Base-by-base conservation (phyloP, 2,113 vertebrate species). In the Gadus chalcogrammus region DNA sequence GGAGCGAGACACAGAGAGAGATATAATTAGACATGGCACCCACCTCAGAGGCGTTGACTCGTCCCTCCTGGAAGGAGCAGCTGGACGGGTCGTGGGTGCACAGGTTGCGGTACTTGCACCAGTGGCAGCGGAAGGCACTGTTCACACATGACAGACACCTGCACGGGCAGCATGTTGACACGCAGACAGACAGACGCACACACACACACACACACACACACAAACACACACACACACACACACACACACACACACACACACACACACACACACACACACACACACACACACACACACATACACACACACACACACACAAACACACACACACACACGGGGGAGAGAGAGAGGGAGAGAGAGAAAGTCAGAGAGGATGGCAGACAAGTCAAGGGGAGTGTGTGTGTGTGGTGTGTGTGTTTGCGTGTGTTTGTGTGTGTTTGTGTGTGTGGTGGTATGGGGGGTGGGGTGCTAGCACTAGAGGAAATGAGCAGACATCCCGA, bases 111-210 rank as follows among this genome's bases (percentile, higher is more conserved):
- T 99, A 99, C 82, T 99, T 99, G 93, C 97, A 99, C 97, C 97
- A 99, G 80, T 98, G 96, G 90, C 97, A 99, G 82, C 92, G 96
- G 90, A 99, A 99, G 55, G 96, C 95, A 27, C 97, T 98, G 90
- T 95, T 98, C 82, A 99, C 97, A 35, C 97, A 99, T 18, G 97
- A 99, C 77, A 99, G 92, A 91, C 97, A 99, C 92, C 97, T 98
- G 89, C 60, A 63, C 42, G 15, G 63, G 61, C 35, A 59, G 7
- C 27, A 35, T 27, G 22, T 31, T 35, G 31, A 52, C 69, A 78
- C 31, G 73, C 74, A 79, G 66, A 83, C 66, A 76, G 64, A 70
- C 61, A 77, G 38, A 75, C 69, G 71, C 42, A 77, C 48, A 76
- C 67, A 85, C 73, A 83, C 70, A 82, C 78, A 75, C 65, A 72